These are phyloP conservation scores for Condylostylus longicornis DNA, from an alignment of 1,140 invertebrate species.

Conservation along the genomic window DNA sequence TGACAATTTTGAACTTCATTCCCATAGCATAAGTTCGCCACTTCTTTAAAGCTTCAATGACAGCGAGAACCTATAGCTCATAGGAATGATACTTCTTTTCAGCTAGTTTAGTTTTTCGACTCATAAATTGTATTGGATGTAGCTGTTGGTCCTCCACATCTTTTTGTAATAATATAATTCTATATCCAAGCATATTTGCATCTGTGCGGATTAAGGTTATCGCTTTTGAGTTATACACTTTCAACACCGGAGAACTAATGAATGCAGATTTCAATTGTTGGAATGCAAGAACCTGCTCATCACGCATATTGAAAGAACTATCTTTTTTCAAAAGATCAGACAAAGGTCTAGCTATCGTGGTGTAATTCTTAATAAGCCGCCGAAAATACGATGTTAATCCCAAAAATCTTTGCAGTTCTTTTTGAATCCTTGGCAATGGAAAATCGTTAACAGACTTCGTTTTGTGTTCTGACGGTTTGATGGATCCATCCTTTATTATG, in stretches of 20 bases:
- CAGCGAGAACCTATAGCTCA: constrained; percentile 15
- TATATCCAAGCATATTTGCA: constrained; percentile 19
- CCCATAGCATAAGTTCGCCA: constrained; percentile 10
- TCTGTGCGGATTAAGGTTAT: constrained; percentile 16
- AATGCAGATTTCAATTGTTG: constrained; percentile 11
- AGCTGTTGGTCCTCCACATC: constrained; percentile 10
- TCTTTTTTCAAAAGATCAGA: constrained; percentile 7
- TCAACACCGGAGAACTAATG: constrained; percentile 9
- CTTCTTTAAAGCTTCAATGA: constrained; percentile 13
- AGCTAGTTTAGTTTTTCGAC: constrained; percentile 12
- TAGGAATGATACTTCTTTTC: constrained; percentile 18
- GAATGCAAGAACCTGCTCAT: constrained; percentile 5
- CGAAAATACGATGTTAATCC: constrained; percentile 16
- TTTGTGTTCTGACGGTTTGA: constrained; percentile 14
- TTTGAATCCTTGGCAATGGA: constrained; percentile 15
- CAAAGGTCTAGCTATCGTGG: constrained; percentile 15
- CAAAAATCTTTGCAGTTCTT: constrained; percentile 18
- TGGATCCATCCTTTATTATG: constrained; percentile 8
- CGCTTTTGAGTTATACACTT: constrained; percentile 7
- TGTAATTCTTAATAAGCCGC: constrained; percentile 18
- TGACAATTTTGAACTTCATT: constrained; percentile 4
- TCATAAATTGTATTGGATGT: constrained; percentile 19
- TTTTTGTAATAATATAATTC: constrained; percentile 17
- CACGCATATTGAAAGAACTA: not conserved
- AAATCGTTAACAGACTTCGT: constrained; percentile 15